phyloP scores from a whole-genome alignment of 2,888 invertebrate species.

The Philereme vetulata region DNA sequence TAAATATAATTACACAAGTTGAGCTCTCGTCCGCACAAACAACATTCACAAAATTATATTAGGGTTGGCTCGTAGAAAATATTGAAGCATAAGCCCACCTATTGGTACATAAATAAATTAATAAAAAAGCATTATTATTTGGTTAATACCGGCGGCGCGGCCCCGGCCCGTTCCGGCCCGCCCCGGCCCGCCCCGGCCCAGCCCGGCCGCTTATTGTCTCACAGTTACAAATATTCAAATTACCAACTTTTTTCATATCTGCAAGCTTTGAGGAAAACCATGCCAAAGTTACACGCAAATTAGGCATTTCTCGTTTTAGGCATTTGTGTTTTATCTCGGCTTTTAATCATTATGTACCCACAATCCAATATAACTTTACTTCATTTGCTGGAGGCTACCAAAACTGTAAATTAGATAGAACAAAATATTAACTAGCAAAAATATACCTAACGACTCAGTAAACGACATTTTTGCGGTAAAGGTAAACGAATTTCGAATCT shows the following conservation, averaged over 20 bases:
- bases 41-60: conserved; percentile 2
- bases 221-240: conserved; percentile 31
- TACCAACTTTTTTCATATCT: conserved; percentile 38
- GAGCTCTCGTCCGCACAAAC: conserved; percentile 4
- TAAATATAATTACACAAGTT: too few relatives aligned
- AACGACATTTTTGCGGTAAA: too few relatives aligned
- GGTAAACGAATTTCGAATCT: too few relatives aligned
- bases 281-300: conserved; percentile 24
- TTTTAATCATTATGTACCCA: conserved; percentile 1
- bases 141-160: too few relatives aligned
- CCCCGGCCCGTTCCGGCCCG: too few relatives aligned
- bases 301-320: conserved; percentile 22
- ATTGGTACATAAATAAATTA: too few relatives aligned
- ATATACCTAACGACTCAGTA: too few relatives aligned
- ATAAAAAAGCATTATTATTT: too few relatives aligned
- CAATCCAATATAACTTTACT: conserved; percentile 2
- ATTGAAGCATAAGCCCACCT: too few relatives aligned
- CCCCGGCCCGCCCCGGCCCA: neutral
- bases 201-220: conserved; percentile 22
- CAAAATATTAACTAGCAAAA: too few relatives aligned
- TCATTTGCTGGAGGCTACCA: neutral
- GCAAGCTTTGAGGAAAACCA: conserved; percentile 14
- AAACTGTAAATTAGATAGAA: neutral
- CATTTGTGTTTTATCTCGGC: conserved; percentile 12
- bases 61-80: too few relatives aligned